These are phyloP conservation scores for Chrysoperla carnea DNA, from an alignment of 1,140 invertebrate species.

Conservation along the genomic window DNA sequence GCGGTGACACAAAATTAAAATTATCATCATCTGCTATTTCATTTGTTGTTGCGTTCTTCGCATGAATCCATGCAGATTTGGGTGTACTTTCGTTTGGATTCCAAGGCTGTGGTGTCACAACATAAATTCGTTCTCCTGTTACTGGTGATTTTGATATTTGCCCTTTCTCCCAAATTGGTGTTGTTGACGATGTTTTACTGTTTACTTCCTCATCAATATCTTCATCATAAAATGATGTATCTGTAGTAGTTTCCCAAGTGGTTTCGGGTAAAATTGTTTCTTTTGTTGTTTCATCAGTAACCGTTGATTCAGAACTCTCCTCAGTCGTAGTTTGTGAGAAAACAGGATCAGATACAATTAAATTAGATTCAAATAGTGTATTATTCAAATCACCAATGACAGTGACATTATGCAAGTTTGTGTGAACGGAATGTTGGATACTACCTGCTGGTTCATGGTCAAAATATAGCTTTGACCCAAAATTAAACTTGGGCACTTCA, in stretches of 20 bases:
- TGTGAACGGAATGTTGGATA: slow-evolving; percentile 22
- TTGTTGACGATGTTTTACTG: slow-evolving; percentile 9
- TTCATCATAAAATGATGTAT: background rate
- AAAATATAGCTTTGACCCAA: slow-evolving; percentile 16
- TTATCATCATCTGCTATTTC: slow-evolving; percentile 12
- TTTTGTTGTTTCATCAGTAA: slow-evolving; percentile 1
- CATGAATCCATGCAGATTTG: slow-evolving; percentile 11
- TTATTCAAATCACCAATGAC: slow-evolving; percentile 9
- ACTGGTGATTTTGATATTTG: slow-evolving; percentile 48
- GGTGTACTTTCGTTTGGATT: slow-evolving; percentile 9
- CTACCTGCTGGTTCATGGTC: slow-evolving; percentile 37
- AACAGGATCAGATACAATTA: slow-evolving; percentile 6
- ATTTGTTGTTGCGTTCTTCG: slow-evolving; percentile 14
- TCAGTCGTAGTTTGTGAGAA: slow-evolving; percentile 10
- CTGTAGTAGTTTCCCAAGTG: background rate
- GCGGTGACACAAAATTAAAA: slow-evolving; percentile 32
- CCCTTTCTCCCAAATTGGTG: slow-evolving; percentile 35
- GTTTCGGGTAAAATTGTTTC: slow-evolving; percentile 2
- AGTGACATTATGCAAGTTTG: slow-evolving; percentile 18
- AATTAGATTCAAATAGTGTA: slow-evolving; percentile 10
- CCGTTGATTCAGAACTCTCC: background rate
- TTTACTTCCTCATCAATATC: background rate
- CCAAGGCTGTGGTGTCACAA: slow-evolving; percentile 48
- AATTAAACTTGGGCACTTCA: slow-evolving; percentile 10
- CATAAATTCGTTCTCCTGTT: slow-evolving; percentile 58